Conservation (phyloP, 1,140 invertebrate species). For the Dreissena polymorpha region DNA sequence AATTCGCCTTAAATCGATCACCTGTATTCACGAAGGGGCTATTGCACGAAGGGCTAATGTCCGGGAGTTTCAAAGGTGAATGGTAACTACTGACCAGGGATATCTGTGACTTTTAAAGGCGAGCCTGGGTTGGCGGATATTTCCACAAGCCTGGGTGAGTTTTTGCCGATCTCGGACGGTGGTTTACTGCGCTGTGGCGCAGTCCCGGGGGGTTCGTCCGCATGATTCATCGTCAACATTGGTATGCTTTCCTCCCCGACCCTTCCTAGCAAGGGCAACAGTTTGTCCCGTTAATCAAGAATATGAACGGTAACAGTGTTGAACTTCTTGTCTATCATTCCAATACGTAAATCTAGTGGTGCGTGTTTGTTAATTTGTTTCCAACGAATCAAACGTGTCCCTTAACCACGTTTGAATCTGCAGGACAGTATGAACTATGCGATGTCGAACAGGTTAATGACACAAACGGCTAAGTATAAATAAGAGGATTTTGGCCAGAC, state of each 20-base stretch:
- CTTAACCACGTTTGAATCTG: too few relatives aligned
- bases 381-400: too few relatives aligned
- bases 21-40: background rate
- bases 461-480: too few relatives aligned
- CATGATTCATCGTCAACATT: constrained; percentile 80
- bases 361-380: too few relatives aligned
- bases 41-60: background rate
- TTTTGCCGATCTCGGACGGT: constrained; percentile 65
- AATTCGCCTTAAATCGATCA: background rate
- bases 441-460: too few relatives aligned
- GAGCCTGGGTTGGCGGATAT: constrained; percentile 74
- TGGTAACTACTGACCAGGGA: constrained; percentile 68
- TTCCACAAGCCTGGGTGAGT: constrained; percentile 73
- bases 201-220: constrained; percentile 65
- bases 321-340: background rate
- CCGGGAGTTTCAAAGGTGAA: background rate
- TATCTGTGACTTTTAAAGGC: constrained; percentile 72
- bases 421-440: too few relatives aligned
- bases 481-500: too few relatives aligned
- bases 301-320: constrained; percentile 19
- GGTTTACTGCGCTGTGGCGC: constrained; percentile 65
- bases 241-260: constrained; percentile 80
- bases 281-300: background rate
- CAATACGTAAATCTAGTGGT: background rate
- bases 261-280: constrained; percentile 63